phyloP scores from a whole-genome alignment of 2,888 invertebrate genomes.

The Odontomyia ornata region DNA sequence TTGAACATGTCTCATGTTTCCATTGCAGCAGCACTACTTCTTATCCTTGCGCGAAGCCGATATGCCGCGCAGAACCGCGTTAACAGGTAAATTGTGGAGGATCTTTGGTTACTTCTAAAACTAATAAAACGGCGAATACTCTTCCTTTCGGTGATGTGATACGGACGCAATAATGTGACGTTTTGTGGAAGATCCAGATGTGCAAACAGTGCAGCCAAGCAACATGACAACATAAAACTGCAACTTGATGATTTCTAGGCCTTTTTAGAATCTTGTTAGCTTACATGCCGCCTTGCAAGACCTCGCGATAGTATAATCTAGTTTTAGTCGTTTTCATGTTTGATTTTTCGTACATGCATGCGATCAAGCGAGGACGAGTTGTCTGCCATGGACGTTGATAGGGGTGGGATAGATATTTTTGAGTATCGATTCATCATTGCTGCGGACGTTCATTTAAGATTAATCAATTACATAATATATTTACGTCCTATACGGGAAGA shows the following conservation, averaged over 20 bases:
- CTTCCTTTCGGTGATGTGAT: neutral
- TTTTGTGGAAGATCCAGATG: constrained; percentile 22
- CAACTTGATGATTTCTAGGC: constrained; percentile 28
- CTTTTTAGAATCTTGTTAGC: constrained; percentile 22
- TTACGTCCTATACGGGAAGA: too few species aligned
- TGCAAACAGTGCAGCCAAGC: constrained; percentile 1
- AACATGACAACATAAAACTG: constrained; percentile 2
- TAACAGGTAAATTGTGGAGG: neutral
- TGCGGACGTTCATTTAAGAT: too few species aligned
- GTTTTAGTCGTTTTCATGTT: constrained; percentile 4
- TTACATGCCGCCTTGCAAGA: constrained; percentile 33
- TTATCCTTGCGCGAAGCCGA: neutral
- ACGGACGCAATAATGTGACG: neutral
- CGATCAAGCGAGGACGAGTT: too few species aligned
- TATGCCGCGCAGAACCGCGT: neutral
- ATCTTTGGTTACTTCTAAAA: neutral
- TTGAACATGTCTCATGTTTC: constrained; percentile 41
- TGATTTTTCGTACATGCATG: neutral
- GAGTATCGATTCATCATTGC: too few species aligned
- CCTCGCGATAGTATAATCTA: constrained; percentile 23
- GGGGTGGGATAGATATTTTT: too few species aligned
- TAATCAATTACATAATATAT: too few species aligned
- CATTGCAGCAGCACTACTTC: neutral
- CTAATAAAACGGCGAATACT: neutral
- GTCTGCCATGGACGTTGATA: too few species aligned